A percentile compares a stretch with the other conserved stretches of the same genome.
Conservation (phyloP, 2,113 vertebrate genomes). For the Cavia aperea region DNA sequence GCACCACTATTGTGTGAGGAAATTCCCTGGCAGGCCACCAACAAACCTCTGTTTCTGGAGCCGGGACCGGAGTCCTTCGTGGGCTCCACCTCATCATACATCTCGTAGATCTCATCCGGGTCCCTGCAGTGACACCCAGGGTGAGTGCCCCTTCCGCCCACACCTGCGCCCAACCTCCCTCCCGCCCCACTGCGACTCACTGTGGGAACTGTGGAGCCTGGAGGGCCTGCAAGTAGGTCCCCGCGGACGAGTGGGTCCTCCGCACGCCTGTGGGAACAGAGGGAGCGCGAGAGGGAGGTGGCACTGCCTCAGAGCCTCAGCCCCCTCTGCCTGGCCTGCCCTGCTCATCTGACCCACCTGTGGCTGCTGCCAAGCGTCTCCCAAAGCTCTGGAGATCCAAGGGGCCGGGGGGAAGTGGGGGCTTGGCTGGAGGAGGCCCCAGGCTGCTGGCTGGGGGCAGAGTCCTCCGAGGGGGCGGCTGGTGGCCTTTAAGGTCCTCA, state of each 20-base stretch:
- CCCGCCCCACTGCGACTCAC: constrained; percentile 43
- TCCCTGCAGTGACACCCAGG: constrained; percentile 28
- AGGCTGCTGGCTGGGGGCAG: constrained; percentile 61
- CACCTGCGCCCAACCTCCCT: background rate
- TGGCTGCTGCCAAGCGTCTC: background rate
- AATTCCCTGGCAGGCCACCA: background rate
- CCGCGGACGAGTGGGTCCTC: background rate
- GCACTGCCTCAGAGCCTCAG: background rate
- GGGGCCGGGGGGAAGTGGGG: constrained; percentile 48
- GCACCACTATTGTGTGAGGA: background rate
- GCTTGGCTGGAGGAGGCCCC: constrained; percentile 63
- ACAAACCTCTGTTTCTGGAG: constrained; percentile 53
- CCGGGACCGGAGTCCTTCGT: background rate
- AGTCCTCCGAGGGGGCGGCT: constrained; percentile 36
- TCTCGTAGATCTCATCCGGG: constrained; percentile 48
- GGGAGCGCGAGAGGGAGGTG: background rate
- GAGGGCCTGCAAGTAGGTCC: background rate
- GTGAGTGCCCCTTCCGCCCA: background rate
- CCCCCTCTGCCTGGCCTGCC: no score
- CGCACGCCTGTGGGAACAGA: constrained; percentile 21
- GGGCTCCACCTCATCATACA: constrained; percentile 46
- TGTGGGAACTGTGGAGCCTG: background rate
- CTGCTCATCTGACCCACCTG: constrained; percentile 37
- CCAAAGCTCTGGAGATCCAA: constrained; percentile 41
- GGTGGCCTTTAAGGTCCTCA: background rate